phyloP scores from a whole-genome alignment of 2,888 invertebrate species.

The Phyllotreta striolata region DNA sequence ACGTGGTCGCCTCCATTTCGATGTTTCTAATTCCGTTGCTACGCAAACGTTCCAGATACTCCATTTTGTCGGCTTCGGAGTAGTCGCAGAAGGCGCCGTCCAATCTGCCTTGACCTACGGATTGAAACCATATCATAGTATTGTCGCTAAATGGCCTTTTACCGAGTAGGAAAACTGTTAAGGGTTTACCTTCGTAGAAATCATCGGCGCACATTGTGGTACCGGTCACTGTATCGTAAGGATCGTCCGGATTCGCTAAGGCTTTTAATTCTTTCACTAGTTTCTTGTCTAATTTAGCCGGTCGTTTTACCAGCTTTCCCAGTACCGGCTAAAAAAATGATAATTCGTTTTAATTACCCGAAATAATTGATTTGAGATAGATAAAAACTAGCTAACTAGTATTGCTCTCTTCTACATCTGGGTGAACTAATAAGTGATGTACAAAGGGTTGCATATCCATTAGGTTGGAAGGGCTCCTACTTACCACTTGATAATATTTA shows the following conservation, averaged over 20 bases:
- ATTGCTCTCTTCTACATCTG: neutral
- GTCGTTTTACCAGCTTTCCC: slow-evolving; percentile 82
- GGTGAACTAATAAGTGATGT: too few relatives aligned
- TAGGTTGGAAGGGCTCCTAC: slow-evolving; percentile 47
- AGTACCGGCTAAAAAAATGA: slow-evolving; percentile 77
- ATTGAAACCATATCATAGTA: slow-evolving; percentile 12
- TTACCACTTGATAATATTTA: slow-evolving; percentile 84
- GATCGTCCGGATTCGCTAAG: slow-evolving; percentile 78
- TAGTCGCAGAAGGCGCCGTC: slow-evolving; percentile 98
- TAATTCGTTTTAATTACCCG: too few relatives aligned
- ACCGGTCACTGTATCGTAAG: slow-evolving; percentile 87
- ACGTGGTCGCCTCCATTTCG: slow-evolving; percentile 96
- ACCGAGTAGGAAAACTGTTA: neutral
- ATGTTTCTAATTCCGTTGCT: slow-evolving; percentile 90
- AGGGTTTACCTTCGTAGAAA: slow-evolving; percentile 98
- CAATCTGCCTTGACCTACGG: slow-evolving; percentile 86
- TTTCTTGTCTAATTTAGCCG: slow-evolving; percentile 83
- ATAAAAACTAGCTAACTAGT: neutral
- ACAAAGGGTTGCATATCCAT: too few relatives aligned
- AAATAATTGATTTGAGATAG: neutral
- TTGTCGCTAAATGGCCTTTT: neutral
- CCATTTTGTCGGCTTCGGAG: slow-evolving; percentile 87
- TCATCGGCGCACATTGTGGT: slow-evolving; percentile 97
- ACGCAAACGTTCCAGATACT: slow-evolving; percentile 79
- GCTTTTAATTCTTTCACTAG: slow-evolving; percentile 81